phyloP scores from a whole-genome alignment of 2,113 vertebrate species.

The Arenaria interpres region DNA sequence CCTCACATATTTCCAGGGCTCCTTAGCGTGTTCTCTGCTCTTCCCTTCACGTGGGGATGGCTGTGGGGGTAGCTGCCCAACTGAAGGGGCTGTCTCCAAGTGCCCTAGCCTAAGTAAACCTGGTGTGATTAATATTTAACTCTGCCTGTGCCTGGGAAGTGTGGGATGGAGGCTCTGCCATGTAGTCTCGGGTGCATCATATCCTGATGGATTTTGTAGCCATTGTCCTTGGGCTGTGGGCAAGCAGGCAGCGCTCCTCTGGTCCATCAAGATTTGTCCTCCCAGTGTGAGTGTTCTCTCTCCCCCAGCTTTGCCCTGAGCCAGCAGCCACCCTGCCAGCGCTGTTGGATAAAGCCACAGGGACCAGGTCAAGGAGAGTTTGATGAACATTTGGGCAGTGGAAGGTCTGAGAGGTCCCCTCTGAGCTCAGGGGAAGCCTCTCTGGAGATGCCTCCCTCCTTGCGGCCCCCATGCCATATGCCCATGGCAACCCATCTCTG shows the following conservation, averaged over 20 bases:
- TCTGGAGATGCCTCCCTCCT: background rate
- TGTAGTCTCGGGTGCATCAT: rapidly evolving
- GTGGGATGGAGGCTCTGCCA: background rate
- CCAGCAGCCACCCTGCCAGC: rapidly evolving
- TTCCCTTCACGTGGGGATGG: background rate
- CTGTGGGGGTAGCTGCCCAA: background rate
- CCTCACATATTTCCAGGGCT: constrained; percentile 16
- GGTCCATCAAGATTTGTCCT: background rate
- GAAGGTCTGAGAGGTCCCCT: background rate
- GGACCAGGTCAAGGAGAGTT: background rate
- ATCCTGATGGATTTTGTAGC: background rate
- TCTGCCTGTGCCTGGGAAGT: background rate
- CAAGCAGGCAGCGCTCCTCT: rapidly evolving
- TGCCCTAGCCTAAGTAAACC: background rate
- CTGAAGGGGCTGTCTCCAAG: background rate
- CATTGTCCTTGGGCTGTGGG: background rate
- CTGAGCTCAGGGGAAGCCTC: background rate
- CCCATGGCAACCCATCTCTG: background rate
- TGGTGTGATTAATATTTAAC: background rate
- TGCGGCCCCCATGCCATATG: background rate
- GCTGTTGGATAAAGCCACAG: background rate
- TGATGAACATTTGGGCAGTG: background rate
- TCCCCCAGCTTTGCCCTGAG: background rate
- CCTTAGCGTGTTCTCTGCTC: background rate
- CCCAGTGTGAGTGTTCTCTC: background rate